phyloP scores from a whole-genome alignment of 2,888 invertebrate species.

The Sacculina carcini region DNA sequence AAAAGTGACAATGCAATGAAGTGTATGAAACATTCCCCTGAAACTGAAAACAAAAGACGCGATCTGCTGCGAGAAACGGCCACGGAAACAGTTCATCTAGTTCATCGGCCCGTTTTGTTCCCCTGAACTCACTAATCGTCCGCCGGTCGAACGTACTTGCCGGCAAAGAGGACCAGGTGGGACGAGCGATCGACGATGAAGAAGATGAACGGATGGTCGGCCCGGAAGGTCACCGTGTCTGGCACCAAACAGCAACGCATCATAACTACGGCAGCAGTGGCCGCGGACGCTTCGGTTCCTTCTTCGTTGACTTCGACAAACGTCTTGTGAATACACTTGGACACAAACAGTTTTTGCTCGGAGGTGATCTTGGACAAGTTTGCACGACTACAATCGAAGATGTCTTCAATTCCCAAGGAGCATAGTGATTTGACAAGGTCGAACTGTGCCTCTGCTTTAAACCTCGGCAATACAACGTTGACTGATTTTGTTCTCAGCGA shows the following conservation, averaged over 20 bases:
- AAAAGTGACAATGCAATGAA: too few species aligned
- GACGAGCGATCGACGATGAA: conserved; percentile 9
- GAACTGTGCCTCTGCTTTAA: conserved; percentile 47
- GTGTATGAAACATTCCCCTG: too few species aligned
- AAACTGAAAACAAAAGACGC: too few species aligned
- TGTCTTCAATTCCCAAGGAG: conserved; percentile 39
- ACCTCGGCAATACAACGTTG: conserved; percentile 49
- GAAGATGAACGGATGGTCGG: conserved; percentile 11
- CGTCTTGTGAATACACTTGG: conserved; percentile 52
- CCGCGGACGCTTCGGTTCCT: conserved; percentile 60
- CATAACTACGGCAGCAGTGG: conserved; percentile 37
- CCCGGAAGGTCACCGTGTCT: conserved; percentile 3
- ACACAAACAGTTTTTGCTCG: conserved; percentile 28
- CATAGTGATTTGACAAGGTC: conserved; percentile 31
- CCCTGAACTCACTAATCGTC: too few species aligned
- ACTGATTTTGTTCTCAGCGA: too few species aligned
- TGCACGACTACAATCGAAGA: conserved; percentile 31
- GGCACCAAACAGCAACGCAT: too few species aligned
- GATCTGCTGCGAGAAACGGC: too few species aligned
- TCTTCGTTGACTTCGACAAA: conserved; percentile 66
- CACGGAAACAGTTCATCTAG: too few species aligned
- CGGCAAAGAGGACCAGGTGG: conserved; percentile 9
- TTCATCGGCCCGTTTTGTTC: too few species aligned
- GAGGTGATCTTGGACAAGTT: conserved; percentile 36
- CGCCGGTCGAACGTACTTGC: conserved; percentile 5